Evolutionary conservation across 2,888 invertebrate species (phyloP).

Genomic region (Drosophila nigricruria): DNA sequence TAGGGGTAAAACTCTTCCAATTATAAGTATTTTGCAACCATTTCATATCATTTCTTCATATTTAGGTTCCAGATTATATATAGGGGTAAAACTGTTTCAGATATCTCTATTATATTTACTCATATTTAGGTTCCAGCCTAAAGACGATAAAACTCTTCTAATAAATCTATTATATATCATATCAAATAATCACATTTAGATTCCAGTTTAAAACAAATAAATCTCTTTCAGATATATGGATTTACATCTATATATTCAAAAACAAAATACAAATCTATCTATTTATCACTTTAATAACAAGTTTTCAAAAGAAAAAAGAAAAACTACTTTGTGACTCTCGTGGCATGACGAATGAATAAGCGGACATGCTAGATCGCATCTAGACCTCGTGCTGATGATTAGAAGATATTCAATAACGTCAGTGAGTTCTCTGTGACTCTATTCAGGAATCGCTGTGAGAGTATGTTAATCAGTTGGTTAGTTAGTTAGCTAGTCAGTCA

Average conservation of each 20-base stretch:
- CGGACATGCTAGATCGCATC: constrained; percentile 7
- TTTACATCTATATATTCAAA: background rate
- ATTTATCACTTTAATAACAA: constrained; percentile 1
- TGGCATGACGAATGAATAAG: constrained; percentile 2
- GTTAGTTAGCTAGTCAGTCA: constrained; percentile 8
- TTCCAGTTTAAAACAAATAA: background rate
- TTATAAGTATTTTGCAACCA: too few relatives aligned
- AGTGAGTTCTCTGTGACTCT: background rate
- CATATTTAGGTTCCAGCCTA: too few relatives aligned
- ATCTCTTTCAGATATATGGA: background rate
- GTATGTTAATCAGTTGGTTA: constrained; percentile 5
- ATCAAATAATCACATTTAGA: background rate
- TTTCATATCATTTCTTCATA: too few relatives aligned
- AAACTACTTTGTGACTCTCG: constrained; percentile 1
- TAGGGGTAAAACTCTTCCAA: too few relatives aligned
- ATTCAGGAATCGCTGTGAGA: background rate
- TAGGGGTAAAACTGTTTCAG: background rate
- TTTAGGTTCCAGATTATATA: background rate
- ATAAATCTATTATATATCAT: too few relatives aligned
- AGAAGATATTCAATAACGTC: background rate
- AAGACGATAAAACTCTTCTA: too few relatives aligned
- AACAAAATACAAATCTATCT: background rate
- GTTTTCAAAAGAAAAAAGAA: background rate
- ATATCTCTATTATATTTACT: too few relatives aligned
- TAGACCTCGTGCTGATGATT: constrained; percentile 1